Conservation (phyloP, 2,113 vertebrate species). For the Nesoenas mayeri region DNA sequence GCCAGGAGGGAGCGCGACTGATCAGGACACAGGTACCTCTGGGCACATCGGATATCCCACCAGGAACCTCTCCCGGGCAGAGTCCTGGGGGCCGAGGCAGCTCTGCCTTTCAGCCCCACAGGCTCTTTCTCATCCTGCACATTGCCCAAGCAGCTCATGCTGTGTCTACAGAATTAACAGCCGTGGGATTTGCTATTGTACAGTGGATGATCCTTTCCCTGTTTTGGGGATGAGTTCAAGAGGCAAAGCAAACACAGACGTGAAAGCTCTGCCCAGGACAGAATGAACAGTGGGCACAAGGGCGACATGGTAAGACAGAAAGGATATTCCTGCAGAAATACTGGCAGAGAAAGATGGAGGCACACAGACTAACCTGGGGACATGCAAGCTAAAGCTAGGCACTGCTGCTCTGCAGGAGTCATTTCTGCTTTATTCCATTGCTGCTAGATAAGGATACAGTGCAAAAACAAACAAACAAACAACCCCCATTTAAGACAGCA, state of each 20-base stretch:
- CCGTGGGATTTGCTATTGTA: not conserved
- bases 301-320: not conserved
- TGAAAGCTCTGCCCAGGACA: not conserved
- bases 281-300: not conserved
- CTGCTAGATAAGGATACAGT: not conserved
- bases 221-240: not conserved
- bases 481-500: not conserved
- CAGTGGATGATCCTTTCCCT: no score
- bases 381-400: not conserved
- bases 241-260: not conserved
- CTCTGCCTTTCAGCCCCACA: not conserved
- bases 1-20: not conserved
- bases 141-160: not conserved
- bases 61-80: not conserved
- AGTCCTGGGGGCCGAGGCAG: not conserved
- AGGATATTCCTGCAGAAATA: not conserved
- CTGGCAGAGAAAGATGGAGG: not conserved
- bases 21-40: not conserved
- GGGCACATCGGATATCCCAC: not conserved
- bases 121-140: not conserved
- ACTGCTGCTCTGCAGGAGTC: not conserved
- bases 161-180: not conserved
- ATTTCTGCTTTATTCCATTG: not conserved
- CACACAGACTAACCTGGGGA: not conserved
- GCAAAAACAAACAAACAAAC: fast-evolving